Evolutionary conservation across 2,113 vertebrate genomes (phyloP).

Genomic region (Poeciliopsis occidentalis): DNA sequence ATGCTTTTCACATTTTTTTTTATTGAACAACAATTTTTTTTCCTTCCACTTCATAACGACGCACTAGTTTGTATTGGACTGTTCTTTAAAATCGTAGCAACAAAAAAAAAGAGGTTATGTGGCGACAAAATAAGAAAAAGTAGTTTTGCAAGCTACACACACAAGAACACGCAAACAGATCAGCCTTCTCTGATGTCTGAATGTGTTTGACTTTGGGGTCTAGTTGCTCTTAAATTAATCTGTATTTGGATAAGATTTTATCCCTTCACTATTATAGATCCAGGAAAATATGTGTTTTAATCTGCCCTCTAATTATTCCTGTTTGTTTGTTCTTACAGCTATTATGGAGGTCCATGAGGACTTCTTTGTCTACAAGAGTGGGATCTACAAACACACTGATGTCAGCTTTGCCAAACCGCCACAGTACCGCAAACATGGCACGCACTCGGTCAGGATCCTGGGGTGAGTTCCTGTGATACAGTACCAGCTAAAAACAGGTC

Average conservation of each 20-base stretch:
- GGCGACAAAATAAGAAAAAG: background rate
- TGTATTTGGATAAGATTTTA: constrained; percentile 14
- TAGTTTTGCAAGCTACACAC: background rate
- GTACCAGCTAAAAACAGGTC: background rate
- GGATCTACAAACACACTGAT: constrained; percentile 90
- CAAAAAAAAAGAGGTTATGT: background rate
- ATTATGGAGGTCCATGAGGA: constrained; percentile 98
- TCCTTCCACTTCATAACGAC: background rate
- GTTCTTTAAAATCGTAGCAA: background rate
- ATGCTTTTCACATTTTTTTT: too few relatives aligned
- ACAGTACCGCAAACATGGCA: constrained; percentile 87
- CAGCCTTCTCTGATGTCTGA: constrained; percentile 12
- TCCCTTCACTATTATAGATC: constrained; percentile 7
- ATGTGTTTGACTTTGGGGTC: constrained; percentile 31
- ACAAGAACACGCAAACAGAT: background rate
- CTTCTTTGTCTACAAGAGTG: constrained; percentile 92
- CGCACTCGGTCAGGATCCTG: constrained; percentile 93
- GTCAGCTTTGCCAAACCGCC: constrained; percentile 83
- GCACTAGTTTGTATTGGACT: background rate
- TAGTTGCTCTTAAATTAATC: constrained; percentile 49
- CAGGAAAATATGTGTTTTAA: constrained; percentile 8
- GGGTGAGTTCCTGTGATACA: constrained; percentile 82
- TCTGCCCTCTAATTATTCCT: constrained; percentile 17
- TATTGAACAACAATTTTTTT: background rate
- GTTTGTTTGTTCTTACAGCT: constrained; percentile 77